Percentiles rank a stretch among this genome's conserved stretches.
These are phyloP conservation scores for Drosophila seguyi DNA, from an alignment of 1,140 invertebrate species.

Conservation along the genomic window DNA sequence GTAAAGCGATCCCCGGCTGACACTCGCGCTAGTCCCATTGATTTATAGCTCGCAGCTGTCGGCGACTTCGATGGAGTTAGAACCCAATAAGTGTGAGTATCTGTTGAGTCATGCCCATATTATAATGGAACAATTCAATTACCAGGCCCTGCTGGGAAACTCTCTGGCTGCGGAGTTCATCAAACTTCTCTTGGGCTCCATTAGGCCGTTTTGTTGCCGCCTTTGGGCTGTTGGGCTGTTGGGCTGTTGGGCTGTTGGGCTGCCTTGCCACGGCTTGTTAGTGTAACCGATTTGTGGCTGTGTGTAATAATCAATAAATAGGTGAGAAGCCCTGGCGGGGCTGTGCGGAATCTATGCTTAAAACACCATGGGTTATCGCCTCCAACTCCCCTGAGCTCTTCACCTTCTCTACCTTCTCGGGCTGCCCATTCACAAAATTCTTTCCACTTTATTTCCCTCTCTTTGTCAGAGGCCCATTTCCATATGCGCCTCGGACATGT, in stretches of 20 bases:
- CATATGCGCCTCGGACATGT: conserved; percentile 70
- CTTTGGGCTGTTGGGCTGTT: neutral
- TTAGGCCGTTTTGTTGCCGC: conserved; percentile 25
- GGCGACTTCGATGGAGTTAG: conserved; percentile 21
- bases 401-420: neutral
- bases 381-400: neutral
- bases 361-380: conserved; percentile 31
- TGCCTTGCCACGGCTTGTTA: conserved; percentile 64
- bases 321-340: conserved; percentile 64
- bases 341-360: conserved; percentile 24
- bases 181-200: conserved; percentile 50
- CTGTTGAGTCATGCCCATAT: conserved; percentile 73
- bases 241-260: neutral
- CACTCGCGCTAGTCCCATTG: conserved; percentile 59
- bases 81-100: conserved; percentile 30
- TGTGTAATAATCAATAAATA: conserved; percentile 69
- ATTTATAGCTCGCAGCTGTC: conserved; percentile 66
- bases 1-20: conserved; percentile 27
- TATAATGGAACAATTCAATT: conserved; percentile 81
- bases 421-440: conserved; percentile 70
- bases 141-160: conserved; percentile 61
- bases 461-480: conserved; percentile 56
- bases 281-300: conserved; percentile 70
- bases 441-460: conserved; percentile 46
- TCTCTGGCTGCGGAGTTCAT: conserved; percentile 64